phyloP scores from a whole-genome alignment of 1,140 invertebrate species.

The Danaus plexippus region DNA sequence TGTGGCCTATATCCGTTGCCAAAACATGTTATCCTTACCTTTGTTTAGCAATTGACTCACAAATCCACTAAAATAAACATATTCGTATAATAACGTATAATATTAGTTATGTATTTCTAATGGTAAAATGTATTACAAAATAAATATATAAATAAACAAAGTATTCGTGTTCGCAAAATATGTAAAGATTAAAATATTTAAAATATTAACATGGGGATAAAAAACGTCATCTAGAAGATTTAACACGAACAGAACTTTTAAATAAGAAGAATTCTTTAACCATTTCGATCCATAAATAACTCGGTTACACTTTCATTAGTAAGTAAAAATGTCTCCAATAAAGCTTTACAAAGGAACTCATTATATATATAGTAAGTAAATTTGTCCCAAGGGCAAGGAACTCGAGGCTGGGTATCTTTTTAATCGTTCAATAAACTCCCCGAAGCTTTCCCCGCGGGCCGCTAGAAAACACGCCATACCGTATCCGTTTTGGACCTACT shows the following conservation, averaged over 20 bases:
- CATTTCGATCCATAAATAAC: no score
- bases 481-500: no score
- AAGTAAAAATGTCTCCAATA: constrained; percentile 20
- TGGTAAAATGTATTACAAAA: no score
- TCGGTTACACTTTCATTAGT: constrained; percentile 8
- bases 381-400: constrained; percentile 25
- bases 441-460: constrained; percentile 23
- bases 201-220: no score
- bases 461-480: constrained; percentile 12
- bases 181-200: no score
- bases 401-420: constrained; percentile 28
- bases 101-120: no score
- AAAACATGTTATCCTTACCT: constrained; percentile 19
- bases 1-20: constrained; percentile 21
- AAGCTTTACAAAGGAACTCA: constrained; percentile 23
- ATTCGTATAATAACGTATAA: no score
- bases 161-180: no score
- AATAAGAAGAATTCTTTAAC: no score
- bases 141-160: no score
- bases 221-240: no score
- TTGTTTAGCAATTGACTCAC: constrained; percentile 20
- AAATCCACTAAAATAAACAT: constrained; percentile 11
- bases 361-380: constrained; percentile 33
- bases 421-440: constrained; percentile 31
- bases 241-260: no score